Evolutionary conservation across 2,888 invertebrate species (phyloP).

Genomic region (Rhaphigaster nebulosa): DNA sequence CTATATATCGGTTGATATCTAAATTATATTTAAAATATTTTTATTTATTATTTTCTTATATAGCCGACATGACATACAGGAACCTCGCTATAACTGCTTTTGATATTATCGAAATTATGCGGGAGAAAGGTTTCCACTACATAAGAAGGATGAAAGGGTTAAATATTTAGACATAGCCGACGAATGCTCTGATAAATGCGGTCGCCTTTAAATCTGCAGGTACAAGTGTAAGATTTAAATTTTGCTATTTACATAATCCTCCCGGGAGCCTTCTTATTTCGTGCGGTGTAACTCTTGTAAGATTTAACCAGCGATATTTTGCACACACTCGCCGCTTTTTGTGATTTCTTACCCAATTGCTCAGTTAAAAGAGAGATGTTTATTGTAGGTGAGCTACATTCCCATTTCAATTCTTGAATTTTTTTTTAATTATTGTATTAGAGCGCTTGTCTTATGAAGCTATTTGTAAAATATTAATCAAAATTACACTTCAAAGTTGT

Average conservation of each 20-base stretch:
- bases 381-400: background rate
- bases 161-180: slow-evolving; percentile 1
- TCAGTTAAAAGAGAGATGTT: background rate
- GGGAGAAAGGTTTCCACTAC: background rate
- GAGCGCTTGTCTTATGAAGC: too few relatives aligned
- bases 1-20: too few relatives aligned
- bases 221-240: background rate
- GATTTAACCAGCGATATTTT: background rate
- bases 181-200: background rate
- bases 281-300: background rate
- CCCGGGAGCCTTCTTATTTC: background rate
- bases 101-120: slow-evolving; percentile 10
- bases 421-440: background rate
- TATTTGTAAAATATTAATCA: too few relatives aligned
- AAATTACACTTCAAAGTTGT: too few relatives aligned
- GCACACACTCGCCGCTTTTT: background rate
- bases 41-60: too few relatives aligned
- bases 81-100: background rate
- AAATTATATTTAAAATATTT: too few relatives aligned
- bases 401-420: background rate
- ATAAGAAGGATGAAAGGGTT: background rate
- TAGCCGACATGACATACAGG: background rate
- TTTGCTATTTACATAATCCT: slow-evolving; percentile 1
- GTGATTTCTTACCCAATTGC: background rate
- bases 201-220: background rate